Evolutionary conservation across 2,113 vertebrate species (phyloP).

Genomic region (Epinephelus cyanopodus): DNA sequence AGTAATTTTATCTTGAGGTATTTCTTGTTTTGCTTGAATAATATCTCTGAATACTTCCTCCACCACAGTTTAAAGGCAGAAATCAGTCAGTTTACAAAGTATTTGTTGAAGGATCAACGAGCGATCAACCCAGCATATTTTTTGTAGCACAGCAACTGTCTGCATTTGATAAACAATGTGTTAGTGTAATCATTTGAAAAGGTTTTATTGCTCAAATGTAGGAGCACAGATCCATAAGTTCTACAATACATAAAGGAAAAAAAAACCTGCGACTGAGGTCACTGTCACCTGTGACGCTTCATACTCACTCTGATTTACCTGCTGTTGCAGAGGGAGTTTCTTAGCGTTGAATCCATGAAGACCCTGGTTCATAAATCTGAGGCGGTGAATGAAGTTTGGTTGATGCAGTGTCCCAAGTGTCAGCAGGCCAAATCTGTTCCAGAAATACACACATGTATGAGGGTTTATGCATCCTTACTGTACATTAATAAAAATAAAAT

Average conservation of each 20-base stretch:
- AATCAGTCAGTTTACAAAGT: not conserved
- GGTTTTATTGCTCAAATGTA: not conserved
- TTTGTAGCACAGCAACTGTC: not conserved
- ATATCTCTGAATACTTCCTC: not conserved
- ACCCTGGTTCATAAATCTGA: conserved; percentile 23
- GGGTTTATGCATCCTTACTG: conserved; percentile 3
- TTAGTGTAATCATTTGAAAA: not conserved
- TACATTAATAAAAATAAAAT: not conserved
- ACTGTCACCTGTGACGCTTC: not conserved
- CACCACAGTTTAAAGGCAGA: not conserved
- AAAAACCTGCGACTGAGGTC: not conserved
- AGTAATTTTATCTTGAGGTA: too few relatives aligned
- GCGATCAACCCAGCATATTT: too few relatives aligned
- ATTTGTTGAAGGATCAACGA: not conserved
- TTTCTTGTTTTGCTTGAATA: too few relatives aligned
- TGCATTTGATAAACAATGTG: not conserved
- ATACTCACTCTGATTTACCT: conserved; percentile 9
- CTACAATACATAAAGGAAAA: not conserved
- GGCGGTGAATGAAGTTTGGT: not conserved
- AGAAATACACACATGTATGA: not conserved
- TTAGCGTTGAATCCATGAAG: conserved; percentile 1
- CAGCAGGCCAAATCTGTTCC: conserved; percentile 11
- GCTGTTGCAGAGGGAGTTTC: not conserved
- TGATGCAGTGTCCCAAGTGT: not conserved
- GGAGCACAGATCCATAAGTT: not conserved